phyloP scores from a whole-genome alignment of 2,888 invertebrate species.

The Mythimna lalbum region DNA sequence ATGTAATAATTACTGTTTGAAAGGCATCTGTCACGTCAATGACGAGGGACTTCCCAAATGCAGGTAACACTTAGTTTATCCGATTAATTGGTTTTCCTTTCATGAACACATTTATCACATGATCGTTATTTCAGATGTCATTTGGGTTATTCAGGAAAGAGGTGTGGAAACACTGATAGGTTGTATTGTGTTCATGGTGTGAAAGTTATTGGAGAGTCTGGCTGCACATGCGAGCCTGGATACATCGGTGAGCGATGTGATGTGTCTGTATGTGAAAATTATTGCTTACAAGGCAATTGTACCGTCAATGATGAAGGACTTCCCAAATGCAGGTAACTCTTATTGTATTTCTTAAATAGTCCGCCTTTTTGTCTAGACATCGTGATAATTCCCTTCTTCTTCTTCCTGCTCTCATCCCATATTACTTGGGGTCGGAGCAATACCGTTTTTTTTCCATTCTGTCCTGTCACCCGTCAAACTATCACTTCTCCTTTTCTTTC shows the following conservation, averaged over 20 bases:
- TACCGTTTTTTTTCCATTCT: too few species aligned
- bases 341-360: too few species aligned
- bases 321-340: not conserved
- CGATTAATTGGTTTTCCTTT: too few species aligned
- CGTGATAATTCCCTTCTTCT: too few species aligned
- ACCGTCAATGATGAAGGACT: not conserved
- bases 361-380: not conserved
- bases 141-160: not conserved
- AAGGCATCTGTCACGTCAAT: too few species aligned
- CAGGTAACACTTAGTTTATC: too few species aligned
- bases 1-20: too few species aligned
- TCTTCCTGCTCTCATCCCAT: too few species aligned
- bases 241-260: not conserved
- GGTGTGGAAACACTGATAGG: not conserved
- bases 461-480: too few species aligned
- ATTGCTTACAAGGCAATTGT: not conserved
- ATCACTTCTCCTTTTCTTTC: too few species aligned
- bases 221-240: not conserved
- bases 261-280: not conserved
- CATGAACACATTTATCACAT: not conserved
- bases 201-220: not conserved
- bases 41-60: too few species aligned
- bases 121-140: not conserved
- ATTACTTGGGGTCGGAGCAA: too few species aligned
- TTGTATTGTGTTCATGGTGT: not conserved